Percentiles rank a stretch among this genome's conserved stretches.
Evolutionary conservation across 2,888 invertebrate genomes (phyloP).

Genomic region (Aelia acuminata): DNA sequence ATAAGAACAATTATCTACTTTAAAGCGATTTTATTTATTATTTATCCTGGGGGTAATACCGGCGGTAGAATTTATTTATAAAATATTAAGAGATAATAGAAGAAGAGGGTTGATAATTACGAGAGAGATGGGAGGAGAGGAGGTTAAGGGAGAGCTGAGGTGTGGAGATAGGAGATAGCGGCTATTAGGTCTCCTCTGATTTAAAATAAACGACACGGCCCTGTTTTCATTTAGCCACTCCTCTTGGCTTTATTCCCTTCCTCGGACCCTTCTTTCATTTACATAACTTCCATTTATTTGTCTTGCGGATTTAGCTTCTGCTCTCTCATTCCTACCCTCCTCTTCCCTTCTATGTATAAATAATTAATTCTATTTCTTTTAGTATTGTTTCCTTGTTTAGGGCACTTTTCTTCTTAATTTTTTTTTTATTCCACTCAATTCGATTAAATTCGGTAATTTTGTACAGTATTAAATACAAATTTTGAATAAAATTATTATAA

Average conservation of each 20-base stretch:
- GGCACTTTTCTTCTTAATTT: neutral
- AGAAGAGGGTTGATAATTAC: slow-evolving; percentile 16
- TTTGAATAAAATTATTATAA: no score
- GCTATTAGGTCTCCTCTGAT: slow-evolving; percentile 62
- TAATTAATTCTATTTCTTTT: slow-evolving; percentile 46
- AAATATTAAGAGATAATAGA: slow-evolving; percentile 32
- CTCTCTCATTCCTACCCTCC: slow-evolving; percentile 19
- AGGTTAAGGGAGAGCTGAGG: slow-evolving; percentile 63
- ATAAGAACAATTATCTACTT: neutral
- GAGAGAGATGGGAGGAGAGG: neutral
- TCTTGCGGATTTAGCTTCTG: slow-evolving; percentile 59
- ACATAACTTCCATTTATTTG: slow-evolving; percentile 64
- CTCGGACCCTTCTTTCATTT: slow-evolving; percentile 58
- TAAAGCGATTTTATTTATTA: neutral
- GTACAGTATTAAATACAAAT: no score
- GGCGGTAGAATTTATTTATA: neutral
- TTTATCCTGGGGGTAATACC: neutral
- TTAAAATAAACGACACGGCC: slow-evolving; percentile 65
- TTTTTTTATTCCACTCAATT: neutral
- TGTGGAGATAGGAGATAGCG: slow-evolving; percentile 64
- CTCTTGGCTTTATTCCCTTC: slow-evolving; percentile 49
- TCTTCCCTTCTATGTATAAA: slow-evolving; percentile 47
- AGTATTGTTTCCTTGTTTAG: slow-evolving; percentile 35
- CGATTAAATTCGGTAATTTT: no score
- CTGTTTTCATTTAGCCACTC: slow-evolving; percentile 65